Evolutionary conservation across 92 coral and sea anemone species (phyloP), one percentile per base, ranked within the genome.

Genomic region (Pocillopora meandrina): DNA sequence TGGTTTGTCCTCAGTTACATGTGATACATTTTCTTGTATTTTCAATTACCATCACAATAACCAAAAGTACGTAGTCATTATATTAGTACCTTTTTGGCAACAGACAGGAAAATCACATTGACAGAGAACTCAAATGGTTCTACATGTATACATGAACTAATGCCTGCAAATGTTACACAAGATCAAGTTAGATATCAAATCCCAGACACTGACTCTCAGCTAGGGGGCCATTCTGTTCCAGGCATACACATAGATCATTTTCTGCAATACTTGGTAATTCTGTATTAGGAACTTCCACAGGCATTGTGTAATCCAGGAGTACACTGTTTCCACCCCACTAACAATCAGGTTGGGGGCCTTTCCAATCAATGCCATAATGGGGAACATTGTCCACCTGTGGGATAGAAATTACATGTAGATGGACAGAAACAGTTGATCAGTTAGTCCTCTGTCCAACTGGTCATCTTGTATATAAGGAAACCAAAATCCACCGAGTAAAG

Each of bases 161-260:
- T 74, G 61, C 78, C 78, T 74, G 78, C 78, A 74, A 74, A 74
- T 61, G 72, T 55, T 61, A 55, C 11, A 63, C 88, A 60, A 84
- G 80, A 72, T 84, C 56, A 75, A 84, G 81, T 57, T 84, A 84
- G 33, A 76, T 84, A 33, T 76, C 82, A 75, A 84, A 60, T 75
- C 88, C 82, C 56, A 75, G 42, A 65, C 72, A 84, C 23, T 84
- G 88, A 70, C 88, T 84, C 80, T 84, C 88, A 84, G 81, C 79
- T 59, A 76, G 81, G 71, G 82, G 76, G 69, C 65, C 74, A 75
- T 61, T 60, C 71, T 84, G 82, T 75, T 84, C 73, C 36, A 84
- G 82, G 56, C 26, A 74, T 74, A 7, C 34, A 74, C 34, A 61
- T 74, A 74, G n/a, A 74, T 74, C 78, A 74, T 69, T 78, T 33